Base-by-base conservation (phyloP, 2,113 vertebrate species). In the Setophaga petechia region DNA sequence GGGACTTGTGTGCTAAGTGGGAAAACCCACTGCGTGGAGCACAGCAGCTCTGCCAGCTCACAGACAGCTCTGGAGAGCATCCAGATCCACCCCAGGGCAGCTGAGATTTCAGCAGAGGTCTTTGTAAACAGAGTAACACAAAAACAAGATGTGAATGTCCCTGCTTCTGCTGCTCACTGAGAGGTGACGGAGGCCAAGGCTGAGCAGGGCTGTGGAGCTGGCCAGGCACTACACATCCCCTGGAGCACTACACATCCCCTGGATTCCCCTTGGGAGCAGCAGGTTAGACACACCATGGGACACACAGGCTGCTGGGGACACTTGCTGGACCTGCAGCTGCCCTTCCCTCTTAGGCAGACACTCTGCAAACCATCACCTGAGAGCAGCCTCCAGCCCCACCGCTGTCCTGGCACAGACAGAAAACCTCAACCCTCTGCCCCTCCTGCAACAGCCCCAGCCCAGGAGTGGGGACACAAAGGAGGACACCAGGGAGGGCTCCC, bases 71-170 rank as follows among this genome's bases (percentile, higher is more conserved):
- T 93, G 92, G 93, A 90, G 74, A 87, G 39, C 3, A 0, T 89
- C 87, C 94, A 96, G 81, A 94, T 62, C 57, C 69, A 87, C 78
- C 78, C 44, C 2, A 0, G 71, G 90, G 92, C 92, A 95, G 87
- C 39, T 0, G 22, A 87, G 66, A 72, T 52, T 89, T 87, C 87
- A 55, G 0, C 14, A 23, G 33, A 74, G 51, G 57, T 55, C 81
- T 87, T 31, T 9, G 46, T 89, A 94, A 94, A 93, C 44, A 93
- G 39, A 79, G 22, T n/a, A n/a, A 67, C 43, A 67, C 39, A 54
- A 87, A 93, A 87, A 1, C 69, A 78, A 75, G 80, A 78, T 19
- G 25, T 12, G 20, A 55, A 41, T 10, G 28, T 86, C 63, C 43
- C 77, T 69, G n/a, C 55, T 80, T n/a, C 49, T 76, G 0, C 57